phyloP scores from a whole-genome alignment of 2,797 vertebrate genomes.

The Loris lydekkerianus region DNA sequence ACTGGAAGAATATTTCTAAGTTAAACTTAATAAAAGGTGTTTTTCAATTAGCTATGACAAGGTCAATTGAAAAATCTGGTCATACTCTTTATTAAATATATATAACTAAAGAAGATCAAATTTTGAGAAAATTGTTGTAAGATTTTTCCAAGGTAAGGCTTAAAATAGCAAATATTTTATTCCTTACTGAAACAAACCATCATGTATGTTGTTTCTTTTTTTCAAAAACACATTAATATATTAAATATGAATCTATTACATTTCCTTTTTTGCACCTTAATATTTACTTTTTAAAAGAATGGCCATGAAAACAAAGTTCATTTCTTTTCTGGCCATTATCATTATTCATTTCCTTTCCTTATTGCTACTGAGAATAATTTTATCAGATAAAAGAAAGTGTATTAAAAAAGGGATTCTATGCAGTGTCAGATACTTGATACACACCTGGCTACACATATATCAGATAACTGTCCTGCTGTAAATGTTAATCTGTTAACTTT shows the following conservation, averaged over 20 bases:
- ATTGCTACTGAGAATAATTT: not conserved
- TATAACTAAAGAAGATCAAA: not conserved
- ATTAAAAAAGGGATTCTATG: not conserved
- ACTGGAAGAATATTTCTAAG: not conserved
- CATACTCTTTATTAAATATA: not conserved
- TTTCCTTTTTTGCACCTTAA: not conserved
- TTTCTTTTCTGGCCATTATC: conserved; percentile 12
- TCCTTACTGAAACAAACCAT: not conserved
- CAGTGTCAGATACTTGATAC: not conserved
- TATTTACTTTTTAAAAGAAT: not conserved
- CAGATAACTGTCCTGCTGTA: not conserved
- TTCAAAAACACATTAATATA: not conserved
- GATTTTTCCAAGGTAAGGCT: conserved; percentile 35
- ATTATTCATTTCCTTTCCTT: conserved; percentile 12
- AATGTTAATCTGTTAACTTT: not conserved
- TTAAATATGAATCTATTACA: not conserved
- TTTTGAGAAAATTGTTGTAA: conserved; percentile 17
- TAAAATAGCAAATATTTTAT: conserved; percentile 8
- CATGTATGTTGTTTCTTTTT: not conserved
- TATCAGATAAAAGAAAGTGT: not conserved
- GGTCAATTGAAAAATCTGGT: not conserved
- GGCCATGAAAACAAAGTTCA: not conserved
- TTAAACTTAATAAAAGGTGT: conserved; percentile 39
- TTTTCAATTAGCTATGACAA: not conserved
- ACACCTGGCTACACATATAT: not conserved